phyloP scores from a whole-genome alignment of 2,797 vertebrate species.

The Sebastes nivosus region DNA sequence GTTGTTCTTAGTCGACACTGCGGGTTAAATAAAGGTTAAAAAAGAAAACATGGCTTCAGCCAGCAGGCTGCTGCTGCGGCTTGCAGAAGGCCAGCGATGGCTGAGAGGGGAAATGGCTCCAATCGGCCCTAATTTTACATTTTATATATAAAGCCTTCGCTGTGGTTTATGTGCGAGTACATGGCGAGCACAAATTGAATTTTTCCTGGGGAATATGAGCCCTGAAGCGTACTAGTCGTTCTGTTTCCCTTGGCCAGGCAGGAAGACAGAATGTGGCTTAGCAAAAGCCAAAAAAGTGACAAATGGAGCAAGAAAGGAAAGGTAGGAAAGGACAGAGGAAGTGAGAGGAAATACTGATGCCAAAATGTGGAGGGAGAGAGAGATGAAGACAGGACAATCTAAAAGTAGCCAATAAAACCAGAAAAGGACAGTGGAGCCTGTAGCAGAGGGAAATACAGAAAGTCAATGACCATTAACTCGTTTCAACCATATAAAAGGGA shows the following conservation, averaged over 20 bases:
- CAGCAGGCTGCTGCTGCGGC: conserved; percentile 11
- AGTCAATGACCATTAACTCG: neutral
- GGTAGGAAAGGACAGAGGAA: neutral
- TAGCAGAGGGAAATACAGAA: conserved; percentile 1
- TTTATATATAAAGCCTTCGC: conserved; percentile 46
- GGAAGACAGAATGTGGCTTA: conserved; percentile 19
- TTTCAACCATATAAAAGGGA: neutral
- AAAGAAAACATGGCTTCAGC: conserved; percentile 39
- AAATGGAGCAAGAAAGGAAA: conserved; percentile 28
- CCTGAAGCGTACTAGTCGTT: conserved; percentile 23
- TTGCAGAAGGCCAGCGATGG: conserved; percentile 15
- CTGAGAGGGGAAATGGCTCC: conserved; percentile 32
- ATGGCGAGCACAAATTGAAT: conserved; percentile 61
- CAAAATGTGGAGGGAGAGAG: neutral
- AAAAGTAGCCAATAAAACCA: conserved; percentile 18
- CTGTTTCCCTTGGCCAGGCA: conserved; percentile 55
- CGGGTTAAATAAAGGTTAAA: conserved; percentile 55
- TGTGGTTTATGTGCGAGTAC: conserved; percentile 62
- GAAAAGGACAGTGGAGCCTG: neutral
- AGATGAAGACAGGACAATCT: neutral
- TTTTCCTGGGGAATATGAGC: conserved; percentile 67
- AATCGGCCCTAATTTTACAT: conserved; percentile 41
- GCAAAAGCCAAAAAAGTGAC: conserved; percentile 21
- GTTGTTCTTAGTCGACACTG: conserved; percentile 42
- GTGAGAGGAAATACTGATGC: neutral